Evolutionary conservation across 2,797 vertebrate species (phyloP).

Genomic region (Rhinogobio ventralis): DNA sequence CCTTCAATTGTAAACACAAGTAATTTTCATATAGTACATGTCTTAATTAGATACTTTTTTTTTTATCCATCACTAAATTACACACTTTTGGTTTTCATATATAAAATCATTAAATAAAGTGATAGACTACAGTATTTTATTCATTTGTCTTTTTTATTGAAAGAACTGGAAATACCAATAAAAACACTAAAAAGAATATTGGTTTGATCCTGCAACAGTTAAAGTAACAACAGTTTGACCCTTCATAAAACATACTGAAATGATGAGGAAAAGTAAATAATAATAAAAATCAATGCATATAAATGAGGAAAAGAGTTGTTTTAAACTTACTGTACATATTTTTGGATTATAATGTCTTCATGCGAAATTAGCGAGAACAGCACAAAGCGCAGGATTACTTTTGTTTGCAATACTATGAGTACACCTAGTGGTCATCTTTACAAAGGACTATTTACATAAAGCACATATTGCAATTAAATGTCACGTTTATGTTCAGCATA

Average conservation of each 20-base stretch:
- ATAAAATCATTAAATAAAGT: neutral
- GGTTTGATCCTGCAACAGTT: conserved; percentile 9
- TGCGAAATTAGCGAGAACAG: conserved; percentile 42
- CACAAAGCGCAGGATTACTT: conserved; percentile 18
- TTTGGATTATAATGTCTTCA: conserved; percentile 40
- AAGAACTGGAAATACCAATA: conserved; percentile 38
- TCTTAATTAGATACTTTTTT: neutral
- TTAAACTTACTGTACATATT: conserved; percentile 48
- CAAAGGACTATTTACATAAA: conserved; percentile 46
- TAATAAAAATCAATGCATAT: conserved; percentile 28
- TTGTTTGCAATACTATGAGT: conserved; percentile 34
- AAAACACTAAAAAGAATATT: conserved; percentile 33
- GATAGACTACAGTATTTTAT: neutral
- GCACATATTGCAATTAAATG: conserved; percentile 33
- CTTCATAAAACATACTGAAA: conserved; percentile 25
- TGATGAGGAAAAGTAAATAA: conserved; percentile 22
- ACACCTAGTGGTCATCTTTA: conserved; percentile 53
- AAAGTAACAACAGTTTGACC: neutral
- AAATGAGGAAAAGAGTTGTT: conserved; percentile 30
- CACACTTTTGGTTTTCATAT: neutral
- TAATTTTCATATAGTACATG: neutral
- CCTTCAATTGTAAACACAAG: neutral
- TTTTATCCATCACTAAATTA: neutral
- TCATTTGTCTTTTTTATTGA: conserved; percentile 32
- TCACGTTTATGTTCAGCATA: conserved; percentile 31